Conservation (phyloP, 37 sponge, comb jelly and placozoan genomes). For the Eunapius fragilis region DNA sequence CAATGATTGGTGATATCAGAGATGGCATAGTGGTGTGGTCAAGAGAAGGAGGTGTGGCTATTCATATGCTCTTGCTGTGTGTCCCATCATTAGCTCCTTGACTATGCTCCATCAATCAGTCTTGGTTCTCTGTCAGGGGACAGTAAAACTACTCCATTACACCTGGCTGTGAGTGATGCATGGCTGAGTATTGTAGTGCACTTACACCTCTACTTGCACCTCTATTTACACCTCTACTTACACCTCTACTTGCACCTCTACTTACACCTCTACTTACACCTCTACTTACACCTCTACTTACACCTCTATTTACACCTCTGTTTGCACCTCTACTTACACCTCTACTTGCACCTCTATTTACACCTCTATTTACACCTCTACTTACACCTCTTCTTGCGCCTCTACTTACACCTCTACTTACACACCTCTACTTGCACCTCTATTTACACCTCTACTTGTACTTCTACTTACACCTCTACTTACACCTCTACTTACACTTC, state of each 20-base stretch:
- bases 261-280: too few relatives aligned
- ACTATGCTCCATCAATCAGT: constrained; percentile 59
- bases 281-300: too few relatives aligned
- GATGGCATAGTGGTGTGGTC: not conserved
- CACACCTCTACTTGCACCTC: too few relatives aligned
- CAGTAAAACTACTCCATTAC: constrained; percentile 79
- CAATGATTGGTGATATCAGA: not conserved
- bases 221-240: not conserved
- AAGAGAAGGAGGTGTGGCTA: not conserved
- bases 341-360: too few relatives aligned
- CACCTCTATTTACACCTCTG: too few relatives aligned
- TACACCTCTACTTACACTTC: too few relatives aligned
- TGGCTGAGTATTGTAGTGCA: not conserved
- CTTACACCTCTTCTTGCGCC: too few relatives aligned
- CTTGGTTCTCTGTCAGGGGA: constrained; percentile 30
- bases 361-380: too few relatives aligned
- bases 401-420: too few relatives aligned
- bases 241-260: not conserved
- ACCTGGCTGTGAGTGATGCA: constrained; percentile 87
- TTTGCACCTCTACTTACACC: too few relatives aligned
- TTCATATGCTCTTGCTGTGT: not conserved
- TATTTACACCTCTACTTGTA: too few relatives aligned
- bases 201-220: not conserved
- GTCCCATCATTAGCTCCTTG: constrained; percentile 43
- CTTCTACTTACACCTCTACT: too few relatives aligned